These are phyloP conservation scores for Drosophila micromelanica DNA, from an alignment of 1,140 invertebrate species.

Conservation along the genomic window DNA sequence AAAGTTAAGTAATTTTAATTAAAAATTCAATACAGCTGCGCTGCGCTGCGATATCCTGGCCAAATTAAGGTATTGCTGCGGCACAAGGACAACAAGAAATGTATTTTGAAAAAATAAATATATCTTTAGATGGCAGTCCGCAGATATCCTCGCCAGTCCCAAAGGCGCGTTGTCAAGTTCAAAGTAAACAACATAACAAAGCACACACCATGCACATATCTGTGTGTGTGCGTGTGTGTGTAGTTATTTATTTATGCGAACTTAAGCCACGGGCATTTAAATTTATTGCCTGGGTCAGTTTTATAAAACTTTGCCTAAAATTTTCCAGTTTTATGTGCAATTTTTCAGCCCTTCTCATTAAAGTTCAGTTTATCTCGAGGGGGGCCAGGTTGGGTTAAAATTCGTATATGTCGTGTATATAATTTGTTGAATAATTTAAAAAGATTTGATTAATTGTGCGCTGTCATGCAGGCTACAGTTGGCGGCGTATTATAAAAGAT, in stretches of 20 bases:
- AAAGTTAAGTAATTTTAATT: conserved; percentile 64
- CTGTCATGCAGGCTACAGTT: conserved; percentile 8
- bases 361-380: conserved; percentile 26
- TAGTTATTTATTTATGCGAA: conserved; percentile 30
- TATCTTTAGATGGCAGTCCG: conserved; percentile 46
- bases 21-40: conserved; percentile 45
- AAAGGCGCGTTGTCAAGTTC: conserved; percentile 11
- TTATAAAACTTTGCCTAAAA: conserved; percentile 5
- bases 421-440: conserved; percentile 58
- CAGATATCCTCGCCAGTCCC: conserved; percentile 37
- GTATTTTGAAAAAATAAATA: conserved; percentile 16
- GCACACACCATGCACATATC: conserved; percentile 3
- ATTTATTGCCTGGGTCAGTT: conserved; percentile 14
- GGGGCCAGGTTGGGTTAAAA: background rate
- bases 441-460: conserved; percentile 43
- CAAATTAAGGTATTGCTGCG: background rate
- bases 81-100: background rate
- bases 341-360: conserved; percentile 19
- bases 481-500: background rate
- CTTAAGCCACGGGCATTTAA: background rate
- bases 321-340: background rate
- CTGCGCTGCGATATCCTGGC: background rate
- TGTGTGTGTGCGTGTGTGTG: background rate
- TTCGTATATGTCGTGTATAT: conserved; percentile 28
- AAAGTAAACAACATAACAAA: conserved; percentile 40